Base-by-base conservation (phyloP, 1,140 invertebrate genomes). In the Augochlora pura region DNA sequence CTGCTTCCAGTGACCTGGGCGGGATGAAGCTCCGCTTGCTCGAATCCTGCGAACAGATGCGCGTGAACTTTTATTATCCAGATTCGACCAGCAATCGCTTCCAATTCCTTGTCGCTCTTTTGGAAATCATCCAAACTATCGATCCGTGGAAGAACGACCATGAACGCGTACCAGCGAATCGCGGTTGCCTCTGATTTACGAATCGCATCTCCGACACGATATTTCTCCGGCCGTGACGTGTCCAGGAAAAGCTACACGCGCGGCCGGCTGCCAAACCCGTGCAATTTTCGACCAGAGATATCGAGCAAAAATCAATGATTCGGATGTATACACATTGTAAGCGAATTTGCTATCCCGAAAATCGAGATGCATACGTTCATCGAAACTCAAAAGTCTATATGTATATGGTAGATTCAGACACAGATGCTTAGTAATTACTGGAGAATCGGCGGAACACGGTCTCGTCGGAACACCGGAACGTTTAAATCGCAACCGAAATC, bases 1-100 rank as follows among this genome's bases (percentile, higher is more conserved):
- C 94, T 95, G 49, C 94, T 95, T 7, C 91, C 91, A 21, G 85
- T 89, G 59, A 88, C 88, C 63, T 90, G 89, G 12, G 86, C 79
- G 25, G 86, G 71, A 27, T 93, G 90, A 76, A 92, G 90, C 38
- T 92, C 91, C n/a, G 84, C 65, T 46, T 90, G 85, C 66, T 94
- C 93, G 87, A 91, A 94, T 70, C 91, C 94, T 94, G 92, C 27
- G n/a, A 27, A 69, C 49, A 2, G 94, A 64, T 5, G 16, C 32
- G 57, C 2, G 9, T 1, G 57, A 27, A 12, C 10, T 7, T 32
- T 57, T n/a, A 9, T 57, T 8, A 23, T 57, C 42, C 42, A 14
- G 42, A 46, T 46, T 46, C 42, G n/a, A 57, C 21, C 49, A 16
- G 49, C 6, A 21, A 57, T 21, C n/a, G 18, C 2, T 57, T 8